A percentile compares a stretch with the other conserved stretches of the same genome.
Conservation (phyloP, 2,888 invertebrate species). For the Nymphalis c-album region DNA sequence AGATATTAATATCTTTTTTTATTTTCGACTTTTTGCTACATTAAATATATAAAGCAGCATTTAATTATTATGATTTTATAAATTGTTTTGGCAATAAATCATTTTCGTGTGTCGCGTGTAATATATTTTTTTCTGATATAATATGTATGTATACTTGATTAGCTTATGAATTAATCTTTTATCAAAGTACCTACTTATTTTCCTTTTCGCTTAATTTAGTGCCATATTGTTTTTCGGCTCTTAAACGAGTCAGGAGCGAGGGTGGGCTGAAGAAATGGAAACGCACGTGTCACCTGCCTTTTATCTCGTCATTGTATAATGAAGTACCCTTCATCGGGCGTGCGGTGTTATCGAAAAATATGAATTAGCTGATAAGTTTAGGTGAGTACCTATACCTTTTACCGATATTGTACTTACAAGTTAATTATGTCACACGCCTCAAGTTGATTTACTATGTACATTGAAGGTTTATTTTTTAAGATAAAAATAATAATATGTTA, state of each 20-base stretch:
- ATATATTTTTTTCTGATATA: no score
- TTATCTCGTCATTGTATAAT: slow-evolving; percentile 57
- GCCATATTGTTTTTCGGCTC: slow-evolving; percentile 16
- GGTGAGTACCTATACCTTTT: not conserved
- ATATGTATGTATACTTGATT: no score
- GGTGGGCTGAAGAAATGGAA: slow-evolving; percentile 59
- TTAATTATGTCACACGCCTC: no score
- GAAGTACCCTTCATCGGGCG: slow-evolving; percentile 48
- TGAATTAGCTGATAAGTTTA: slow-evolving; percentile 35
- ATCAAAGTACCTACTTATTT: not conserved
- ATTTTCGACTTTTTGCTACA: no score
- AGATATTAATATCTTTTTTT: not conserved
- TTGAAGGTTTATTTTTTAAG: no score
- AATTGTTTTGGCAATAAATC: no score
- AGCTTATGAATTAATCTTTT: not conserved
- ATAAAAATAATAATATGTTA: no score
- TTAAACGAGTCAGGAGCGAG: slow-evolving; percentile 55
- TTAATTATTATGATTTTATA: no score
- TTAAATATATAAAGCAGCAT: no score
- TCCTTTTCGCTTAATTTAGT: not conserved
- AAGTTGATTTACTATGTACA: no score
- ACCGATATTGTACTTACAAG: not conserved
- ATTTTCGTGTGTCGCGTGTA: no score
- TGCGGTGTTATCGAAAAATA: slow-evolving; percentile 44
- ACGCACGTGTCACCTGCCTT: slow-evolving; percentile 74